Conservation (phyloP, 2,888 invertebrate genomes). For the Athalia cordata region DNA sequence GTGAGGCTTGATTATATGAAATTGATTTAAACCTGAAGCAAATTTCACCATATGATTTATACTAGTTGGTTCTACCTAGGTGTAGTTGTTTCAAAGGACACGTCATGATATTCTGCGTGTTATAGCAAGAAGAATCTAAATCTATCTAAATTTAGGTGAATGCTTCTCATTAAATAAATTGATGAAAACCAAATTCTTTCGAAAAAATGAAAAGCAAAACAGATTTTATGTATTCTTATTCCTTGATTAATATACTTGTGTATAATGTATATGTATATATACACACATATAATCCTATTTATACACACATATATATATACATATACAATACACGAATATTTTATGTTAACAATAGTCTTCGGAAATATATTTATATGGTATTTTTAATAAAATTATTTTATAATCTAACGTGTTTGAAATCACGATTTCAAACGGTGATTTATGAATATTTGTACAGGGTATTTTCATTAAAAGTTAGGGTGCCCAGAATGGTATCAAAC, state of each 20-base stretch:
- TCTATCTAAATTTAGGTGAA: conserved; percentile 35
- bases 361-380: conserved; percentile 58
- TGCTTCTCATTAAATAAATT: conserved; percentile 36
- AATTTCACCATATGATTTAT: conserved; percentile 31
- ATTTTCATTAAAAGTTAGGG: conserved; percentile 54
- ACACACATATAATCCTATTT: not conserved
- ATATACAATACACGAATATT: conserved; percentile 48
- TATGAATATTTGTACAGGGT: conserved; percentile 63
- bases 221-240: conserved; percentile 39
- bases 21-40: conserved; percentile 36
- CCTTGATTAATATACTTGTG: conserved; percentile 42
- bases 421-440: conserved; percentile 61
- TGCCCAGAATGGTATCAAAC: conserved; percentile 62
- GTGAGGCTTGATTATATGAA: conserved; percentile 26
- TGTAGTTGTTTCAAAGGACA: conserved; percentile 17
- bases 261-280: conserved; percentile 55
- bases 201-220: conserved; percentile 37
- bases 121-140: conserved; percentile 37
- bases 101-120: conserved; percentile 42
- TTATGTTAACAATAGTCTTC: conserved; percentile 55
- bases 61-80: conserved; percentile 5
- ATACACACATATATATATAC: conserved; percentile 46
- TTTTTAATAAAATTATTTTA: conserved; percentile 62
- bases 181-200: conserved; percentile 21
- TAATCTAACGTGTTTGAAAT: conserved; percentile 60